Conservation (phyloP, 2,797 vertebrate species). For the Graptemys geographica region DNA sequence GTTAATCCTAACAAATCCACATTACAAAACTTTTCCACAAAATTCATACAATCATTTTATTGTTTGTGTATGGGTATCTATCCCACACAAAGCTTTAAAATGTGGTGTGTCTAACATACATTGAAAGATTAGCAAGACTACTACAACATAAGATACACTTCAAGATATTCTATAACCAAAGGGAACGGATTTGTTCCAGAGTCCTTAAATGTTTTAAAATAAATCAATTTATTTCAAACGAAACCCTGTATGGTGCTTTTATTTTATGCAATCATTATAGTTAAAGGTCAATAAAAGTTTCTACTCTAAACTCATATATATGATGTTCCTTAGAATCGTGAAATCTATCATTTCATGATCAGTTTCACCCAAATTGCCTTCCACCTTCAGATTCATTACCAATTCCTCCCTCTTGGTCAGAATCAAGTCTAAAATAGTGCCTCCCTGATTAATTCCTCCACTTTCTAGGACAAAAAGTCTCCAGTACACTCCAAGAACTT, state of each 20-base stretch:
- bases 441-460: not conserved
- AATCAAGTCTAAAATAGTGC: not conserved
- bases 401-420: not conserved
- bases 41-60: constrained; percentile 38
- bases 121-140: constrained; percentile 55
- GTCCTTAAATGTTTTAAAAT: constrained; percentile 30
- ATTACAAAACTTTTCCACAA: not conserved
- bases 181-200: constrained; percentile 32
- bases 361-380: not conserved
- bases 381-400: not conserved
- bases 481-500: not conserved
- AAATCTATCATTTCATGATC: not conserved
- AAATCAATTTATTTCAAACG: constrained; percentile 43
- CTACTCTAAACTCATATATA: constrained; percentile 16
- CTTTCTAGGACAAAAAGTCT: not conserved
- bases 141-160: not conserved
- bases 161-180: constrained; percentile 38
- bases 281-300: constrained; percentile 47
- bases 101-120: constrained; percentile 1
- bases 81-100: not conserved
- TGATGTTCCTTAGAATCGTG: not conserved
- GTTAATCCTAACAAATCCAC: constrained; percentile 40
- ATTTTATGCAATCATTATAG: not conserved
- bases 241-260: constrained; percentile 52
- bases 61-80: constrained; percentile 35